These are phyloP conservation scores for Trypoxylus dichotomus DNA, from an alignment of 1,140 invertebrate genomes.

Conservation along the genomic window DNA sequence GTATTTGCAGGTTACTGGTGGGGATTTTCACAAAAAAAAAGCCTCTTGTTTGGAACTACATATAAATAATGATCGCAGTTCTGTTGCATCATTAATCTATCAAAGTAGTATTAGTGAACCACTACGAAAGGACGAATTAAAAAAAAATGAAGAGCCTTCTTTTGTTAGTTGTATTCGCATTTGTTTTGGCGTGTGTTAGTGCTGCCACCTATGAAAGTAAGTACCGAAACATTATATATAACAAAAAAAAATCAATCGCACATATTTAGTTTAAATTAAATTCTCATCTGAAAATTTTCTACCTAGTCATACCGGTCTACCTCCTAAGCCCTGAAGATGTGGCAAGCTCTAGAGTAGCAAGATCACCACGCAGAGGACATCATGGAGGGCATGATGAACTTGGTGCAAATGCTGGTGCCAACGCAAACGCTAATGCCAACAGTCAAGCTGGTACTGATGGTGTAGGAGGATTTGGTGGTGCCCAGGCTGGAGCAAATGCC, in stretches of 20 bases:
- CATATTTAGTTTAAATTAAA: too few relatives aligned
- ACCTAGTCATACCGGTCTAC: not conserved
- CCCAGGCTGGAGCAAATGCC: not conserved
- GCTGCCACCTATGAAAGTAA: not conserved
- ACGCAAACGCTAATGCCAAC: not conserved
- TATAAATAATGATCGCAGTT: not conserved
- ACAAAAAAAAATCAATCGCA: not conserved
- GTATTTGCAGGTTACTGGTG: not conserved
- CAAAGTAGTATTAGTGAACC: constrained; percentile 1
- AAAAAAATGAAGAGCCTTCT: not conserved
- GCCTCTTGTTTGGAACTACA: not conserved
- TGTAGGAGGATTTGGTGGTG: not conserved
- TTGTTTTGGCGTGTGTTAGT: not conserved
- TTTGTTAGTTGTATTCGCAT: not conserved
- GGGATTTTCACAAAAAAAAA: constrained; percentile 10
- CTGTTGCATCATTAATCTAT: not conserved
- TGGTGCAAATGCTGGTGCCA: not conserved
- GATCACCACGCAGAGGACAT: not conserved
- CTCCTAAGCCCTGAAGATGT: not conserved
- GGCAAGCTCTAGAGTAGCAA: not conserved
- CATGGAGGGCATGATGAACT: not conserved
- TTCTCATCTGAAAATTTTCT: not conserved
- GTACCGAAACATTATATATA: not conserved
- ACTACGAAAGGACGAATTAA: not conserved
- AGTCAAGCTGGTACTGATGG: not conserved